Evolutionary conservation across 2,113 vertebrate species (phyloP), one percentile per base, ranked within the genome.

Genomic region (Sander lucioperca): DNA sequence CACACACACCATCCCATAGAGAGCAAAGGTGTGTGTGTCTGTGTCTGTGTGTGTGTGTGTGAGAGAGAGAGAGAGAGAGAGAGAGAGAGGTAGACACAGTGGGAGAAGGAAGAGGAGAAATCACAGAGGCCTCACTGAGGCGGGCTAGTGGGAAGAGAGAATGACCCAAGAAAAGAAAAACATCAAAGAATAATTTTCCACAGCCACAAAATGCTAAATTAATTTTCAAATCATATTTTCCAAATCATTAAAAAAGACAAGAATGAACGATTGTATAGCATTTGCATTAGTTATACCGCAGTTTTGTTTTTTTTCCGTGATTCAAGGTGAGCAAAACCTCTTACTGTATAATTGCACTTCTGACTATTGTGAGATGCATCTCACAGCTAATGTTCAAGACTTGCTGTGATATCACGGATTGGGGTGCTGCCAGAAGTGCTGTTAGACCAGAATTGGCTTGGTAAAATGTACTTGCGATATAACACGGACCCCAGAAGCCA

Each of bases 1-100:
- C 9, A 39, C 83, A 89, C 72, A 78, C 25, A 62, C 64, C 43
- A 48, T 30, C 83, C 91, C 89, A 73, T 7, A 7, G 88, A 88
- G 91, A 86, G 51, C 14, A 27, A 15, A 15, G 15, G 65, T 36
- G 25, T 14, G 25, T 9, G 23, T 47, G 10, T 30, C 45, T 53
- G 53, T 25, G 21, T 18, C 14, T 25, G 67, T 48, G 23, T 25
- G 67, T 48, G 15, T 62, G 21, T 30, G 27, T 39, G 25, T 30
- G n/a, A 10, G 4, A 13, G n/a, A 14, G 16, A n/a, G n/a, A n/a
- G 16, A n/a, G 36, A 72, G 48, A 15, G n/a, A 10, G 4, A 13
- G n/a, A 14, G 16, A 15, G 54, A 21, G n/a, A 18, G 18, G 5
- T 18, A 25, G 53, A 45, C 1, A 8, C 25, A 73, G 18, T 23